phyloP scores from a whole-genome alignment of 2,888 invertebrate genomes.

The Drosophila mayaguana region DNA sequence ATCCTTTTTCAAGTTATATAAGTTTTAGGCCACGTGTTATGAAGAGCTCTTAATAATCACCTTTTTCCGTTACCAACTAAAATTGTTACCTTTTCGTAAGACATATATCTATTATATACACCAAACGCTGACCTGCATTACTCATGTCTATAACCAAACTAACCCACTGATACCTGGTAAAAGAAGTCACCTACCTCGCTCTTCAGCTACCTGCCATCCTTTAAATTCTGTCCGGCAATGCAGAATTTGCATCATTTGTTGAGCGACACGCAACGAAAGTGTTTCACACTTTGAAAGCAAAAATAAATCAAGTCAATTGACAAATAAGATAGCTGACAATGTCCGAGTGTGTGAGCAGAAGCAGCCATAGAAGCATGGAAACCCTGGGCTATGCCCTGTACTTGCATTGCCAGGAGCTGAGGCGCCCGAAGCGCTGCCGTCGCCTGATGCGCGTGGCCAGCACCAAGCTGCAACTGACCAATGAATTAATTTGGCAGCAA shows the following conservation, averaged over 20 bases:
- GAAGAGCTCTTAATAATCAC: not conserved
- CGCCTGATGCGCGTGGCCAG: slow-evolving; percentile 57
- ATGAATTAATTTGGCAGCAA: slow-evolving; percentile 63
- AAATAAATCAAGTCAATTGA: not conserved
- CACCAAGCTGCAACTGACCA: slow-evolving; percentile 71
- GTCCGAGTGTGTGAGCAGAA: slow-evolving; percentile 11
- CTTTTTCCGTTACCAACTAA: not conserved
- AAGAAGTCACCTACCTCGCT: not conserved
- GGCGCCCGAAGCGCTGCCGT: slow-evolving; percentile 49
- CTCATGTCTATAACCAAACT: not conserved
- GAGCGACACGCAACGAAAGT: slow-evolving; percentile 36
- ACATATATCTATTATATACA: not conserved
- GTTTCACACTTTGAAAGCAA: not conserved
- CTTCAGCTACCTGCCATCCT: slow-evolving; percentile 42
- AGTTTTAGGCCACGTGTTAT: not conserved
- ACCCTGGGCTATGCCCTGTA: slow-evolving; percentile 64
- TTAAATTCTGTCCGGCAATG: slow-evolving; percentile 56
- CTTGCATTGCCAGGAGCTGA: slow-evolving; percentile 64
- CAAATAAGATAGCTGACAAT: slow-evolving; percentile 7
- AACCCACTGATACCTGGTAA: slow-evolving; percentile 11
- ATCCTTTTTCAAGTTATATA: not conserved
- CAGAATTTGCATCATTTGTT: slow-evolving; percentile 67
- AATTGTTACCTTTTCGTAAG: not conserved
- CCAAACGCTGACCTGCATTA: not conserved
- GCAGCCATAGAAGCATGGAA: slow-evolving; percentile 3